Conservation (phyloP, 2,797 vertebrate species). For the Platalea minor region DNA sequence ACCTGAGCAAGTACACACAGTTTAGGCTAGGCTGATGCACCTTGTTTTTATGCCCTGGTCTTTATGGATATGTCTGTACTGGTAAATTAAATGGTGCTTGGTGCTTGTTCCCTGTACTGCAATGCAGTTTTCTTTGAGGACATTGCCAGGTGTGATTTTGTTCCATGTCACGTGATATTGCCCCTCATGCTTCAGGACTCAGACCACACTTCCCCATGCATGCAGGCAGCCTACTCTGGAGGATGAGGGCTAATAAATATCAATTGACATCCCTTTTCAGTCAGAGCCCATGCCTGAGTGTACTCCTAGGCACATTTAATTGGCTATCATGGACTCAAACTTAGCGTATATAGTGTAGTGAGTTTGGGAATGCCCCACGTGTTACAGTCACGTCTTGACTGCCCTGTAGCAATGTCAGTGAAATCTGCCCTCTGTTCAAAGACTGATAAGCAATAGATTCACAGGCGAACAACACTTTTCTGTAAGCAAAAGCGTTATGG, state of each 20-base stretch:
- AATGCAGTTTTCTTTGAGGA: background rate
- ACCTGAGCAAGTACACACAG: fast-evolving
- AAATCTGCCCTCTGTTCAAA: background rate
- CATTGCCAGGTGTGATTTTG: background rate
- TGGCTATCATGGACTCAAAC: background rate
- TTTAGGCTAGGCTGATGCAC: background rate
- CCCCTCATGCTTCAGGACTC: background rate
- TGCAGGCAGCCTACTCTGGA: background rate
- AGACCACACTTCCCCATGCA: background rate
- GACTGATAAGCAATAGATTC: background rate
- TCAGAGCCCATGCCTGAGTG: no score
- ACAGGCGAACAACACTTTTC: background rate
- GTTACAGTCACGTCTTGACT: background rate
- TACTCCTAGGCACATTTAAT: background rate
- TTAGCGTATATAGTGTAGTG: background rate
- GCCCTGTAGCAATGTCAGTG: background rate
- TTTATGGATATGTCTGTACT: background rate
- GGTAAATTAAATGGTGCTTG: background rate
- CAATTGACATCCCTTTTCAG: background rate
- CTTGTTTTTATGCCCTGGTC: background rate
- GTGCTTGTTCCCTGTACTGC: no score
- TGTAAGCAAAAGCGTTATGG: background rate
- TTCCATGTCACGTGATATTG: background rate
- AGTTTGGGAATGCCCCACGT: no score
- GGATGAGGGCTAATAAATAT: background rate